These are phyloP conservation scores for Eristalis intricaria DNA, from an alignment of 2,888 invertebrate species.

Conservation along the genomic window DNA sequence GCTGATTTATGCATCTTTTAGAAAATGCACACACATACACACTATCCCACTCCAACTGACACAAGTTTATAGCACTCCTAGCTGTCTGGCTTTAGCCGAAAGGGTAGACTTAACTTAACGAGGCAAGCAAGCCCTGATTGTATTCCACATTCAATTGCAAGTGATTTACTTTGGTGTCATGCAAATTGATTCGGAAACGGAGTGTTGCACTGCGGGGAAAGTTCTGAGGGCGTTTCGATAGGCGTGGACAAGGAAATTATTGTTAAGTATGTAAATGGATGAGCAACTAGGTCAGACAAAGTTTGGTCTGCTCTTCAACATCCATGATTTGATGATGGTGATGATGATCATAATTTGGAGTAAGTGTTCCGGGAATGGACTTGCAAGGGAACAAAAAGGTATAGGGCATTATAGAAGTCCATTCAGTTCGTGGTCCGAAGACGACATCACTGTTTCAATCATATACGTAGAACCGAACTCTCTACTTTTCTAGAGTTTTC, in stretches of 20 bases:
- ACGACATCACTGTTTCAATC: no score
- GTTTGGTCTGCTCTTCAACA: background rate
- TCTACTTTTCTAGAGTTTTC: no score
- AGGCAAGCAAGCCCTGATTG: slow-evolving; percentile 62
- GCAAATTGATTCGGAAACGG: slow-evolving; percentile 41
- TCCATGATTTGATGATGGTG: background rate
- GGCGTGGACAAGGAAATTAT: background rate
- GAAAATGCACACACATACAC: slow-evolving; percentile 25
- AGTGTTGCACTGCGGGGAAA: slow-evolving; percentile 9
- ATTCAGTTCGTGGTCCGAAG: no score
- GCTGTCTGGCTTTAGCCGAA: slow-evolving; percentile 28
- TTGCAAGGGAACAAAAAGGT: no score
- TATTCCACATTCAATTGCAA: slow-evolving; percentile 53
- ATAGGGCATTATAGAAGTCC: no score
- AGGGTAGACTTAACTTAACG: slow-evolving; percentile 52
- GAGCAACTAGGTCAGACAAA: background rate
- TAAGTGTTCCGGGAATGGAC: background rate
- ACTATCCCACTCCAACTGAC: no score
- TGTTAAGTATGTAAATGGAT: slow-evolving; percentile 24
- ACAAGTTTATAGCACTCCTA: no score
- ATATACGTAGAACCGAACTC: no score
- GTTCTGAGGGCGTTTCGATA: background rate
- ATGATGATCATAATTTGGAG: background rate
- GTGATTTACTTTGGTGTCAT: slow-evolving; percentile 51
- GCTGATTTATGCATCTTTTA: slow-evolving; percentile 73